A percentile compares a stretch with the other conserved stretches of the same genome.
phyloP scores from a whole-genome alignment of 2,888 invertebrate genomes.

The Onthophagus sagittarius region DNA sequence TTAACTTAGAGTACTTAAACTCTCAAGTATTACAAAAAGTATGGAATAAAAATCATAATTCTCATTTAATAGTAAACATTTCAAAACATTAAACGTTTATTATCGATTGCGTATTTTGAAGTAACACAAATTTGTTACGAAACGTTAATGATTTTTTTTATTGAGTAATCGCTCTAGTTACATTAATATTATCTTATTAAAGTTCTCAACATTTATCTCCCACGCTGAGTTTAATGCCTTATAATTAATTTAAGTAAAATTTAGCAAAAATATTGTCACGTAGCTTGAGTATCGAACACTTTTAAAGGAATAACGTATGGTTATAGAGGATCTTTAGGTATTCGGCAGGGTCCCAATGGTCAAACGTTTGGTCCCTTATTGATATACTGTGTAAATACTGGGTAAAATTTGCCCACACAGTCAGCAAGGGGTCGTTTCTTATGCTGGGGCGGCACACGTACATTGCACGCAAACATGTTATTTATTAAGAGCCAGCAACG shows the following conservation, averaged over 20 bases:
- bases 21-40: too few species aligned
- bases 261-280: not conserved
- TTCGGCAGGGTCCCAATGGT: constrained; percentile 44
- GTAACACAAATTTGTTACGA: not conserved
- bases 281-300: constrained; percentile 25
- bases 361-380: constrained; percentile 47
- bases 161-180: not conserved
- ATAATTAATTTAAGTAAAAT: too few species aligned
- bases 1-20: not conserved
- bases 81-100: not conserved
- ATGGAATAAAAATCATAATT: too few species aligned
- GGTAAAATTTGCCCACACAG: constrained; percentile 35
- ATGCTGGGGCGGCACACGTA: constrained; percentile 2
- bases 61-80: too few species aligned
- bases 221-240: not conserved
- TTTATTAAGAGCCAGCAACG: constrained; percentile 19
- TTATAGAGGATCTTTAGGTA: constrained; percentile 45
- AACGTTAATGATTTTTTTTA: not conserved
- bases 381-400: constrained; percentile 51
- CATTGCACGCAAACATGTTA: constrained; percentile 23
- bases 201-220: not conserved
- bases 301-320: constrained; percentile 23
- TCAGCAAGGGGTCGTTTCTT: constrained; percentile 15
- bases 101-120: not conserved
- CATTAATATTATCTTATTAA: not conserved